Evolutionary conservation across 2,888 invertebrate species (phyloP), one percentile per base, ranked within the genome.

Genomic region (Nomada fucata): DNA sequence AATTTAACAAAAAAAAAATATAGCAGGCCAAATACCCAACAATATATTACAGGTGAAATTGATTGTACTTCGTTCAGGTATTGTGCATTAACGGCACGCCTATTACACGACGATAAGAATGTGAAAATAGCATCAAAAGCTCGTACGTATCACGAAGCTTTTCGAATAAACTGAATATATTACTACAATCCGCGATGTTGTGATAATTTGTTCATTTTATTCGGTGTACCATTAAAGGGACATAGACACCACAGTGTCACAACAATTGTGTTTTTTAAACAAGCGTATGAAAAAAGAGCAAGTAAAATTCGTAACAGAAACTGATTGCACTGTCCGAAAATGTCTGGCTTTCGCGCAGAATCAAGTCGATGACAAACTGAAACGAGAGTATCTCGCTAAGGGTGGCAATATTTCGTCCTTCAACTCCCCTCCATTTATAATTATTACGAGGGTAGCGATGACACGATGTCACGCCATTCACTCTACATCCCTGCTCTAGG

Each of bases 381-480:
- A 73, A 63, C 59, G 52, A 42, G 50, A 68, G 65, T 63, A 42
- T 53, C 61, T 69, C 47, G 72, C 68, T 9, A 57, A 70, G 68
- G 71, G 70, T 55, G 42, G 65, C 57, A 55, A 65, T 63, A 52
- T 72, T 76, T 75, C 75, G 52, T 52, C 29, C 42, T 69, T 68
- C 53, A 55, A 64, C 71, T 57, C 72, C 76, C 75, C 82, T 67
- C 68, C 73, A 59, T 61, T 67, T 55, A 71, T 84, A 82, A 82
- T 85, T 82, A 75, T 75, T 76, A 29, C 44, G 72, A 85, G 82
- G 85, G 84, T 77, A 61, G 72, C 42, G 84, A 82, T 82, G 85
- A 82, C 82, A 67, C 77, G 82, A 61, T 74, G 75, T 73, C 81
- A 64, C 80, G 67, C 85, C 82, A 59, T 82, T 71, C 77, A 63